A percentile compares a stretch with the other conserved stretches of the same genome.
Evolutionary conservation across 2,888 invertebrate genomes (phyloP).

Genomic region (Cylloceria caligata): DNA sequence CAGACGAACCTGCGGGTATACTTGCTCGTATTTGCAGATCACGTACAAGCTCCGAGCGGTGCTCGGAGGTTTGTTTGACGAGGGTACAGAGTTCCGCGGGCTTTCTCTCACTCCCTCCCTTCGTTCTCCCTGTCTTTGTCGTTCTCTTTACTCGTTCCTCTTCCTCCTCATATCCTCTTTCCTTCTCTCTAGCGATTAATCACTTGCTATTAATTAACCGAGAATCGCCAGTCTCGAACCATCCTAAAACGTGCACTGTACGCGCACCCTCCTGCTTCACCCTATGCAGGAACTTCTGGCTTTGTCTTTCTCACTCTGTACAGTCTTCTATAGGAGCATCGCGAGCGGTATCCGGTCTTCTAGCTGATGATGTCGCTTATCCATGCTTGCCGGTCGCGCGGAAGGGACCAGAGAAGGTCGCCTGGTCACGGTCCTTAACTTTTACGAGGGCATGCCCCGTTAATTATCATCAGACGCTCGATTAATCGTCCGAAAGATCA

Average conservation of each 20-base stretch:
- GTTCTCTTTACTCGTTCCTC: neutral
- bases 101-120: conserved; percentile 1
- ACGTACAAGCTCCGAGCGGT: conserved; percentile 74
- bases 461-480: conserved; percentile 76
- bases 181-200: conserved; percentile 79
- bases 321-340: conserved; percentile 23
- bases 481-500: conserved; percentile 62
- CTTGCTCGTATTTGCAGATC: conserved; percentile 78
- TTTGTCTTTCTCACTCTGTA: neutral
- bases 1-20: conserved; percentile 61
- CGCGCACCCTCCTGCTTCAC: conserved; percentile 16
- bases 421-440: conserved; percentile 79
- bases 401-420: conserved; percentile 67
- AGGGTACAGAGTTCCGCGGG: conserved; percentile 73
- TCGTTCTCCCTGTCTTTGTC: conserved; percentile 21
- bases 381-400: conserved; percentile 17
- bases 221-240: conserved; percentile 70
- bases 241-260: conserved; percentile 33
- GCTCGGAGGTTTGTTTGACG: conserved; percentile 81
- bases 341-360: conserved; percentile 30
- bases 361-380: conserved; percentile 43
- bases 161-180: conserved; percentile 18
- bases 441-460: conserved; percentile 76
- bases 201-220: conserved; percentile 82
- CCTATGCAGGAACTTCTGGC: neutral